Evolutionary conservation across 2,113 vertebrate species (phyloP).

Genomic region (Centrocercus urophasianus): DNA sequence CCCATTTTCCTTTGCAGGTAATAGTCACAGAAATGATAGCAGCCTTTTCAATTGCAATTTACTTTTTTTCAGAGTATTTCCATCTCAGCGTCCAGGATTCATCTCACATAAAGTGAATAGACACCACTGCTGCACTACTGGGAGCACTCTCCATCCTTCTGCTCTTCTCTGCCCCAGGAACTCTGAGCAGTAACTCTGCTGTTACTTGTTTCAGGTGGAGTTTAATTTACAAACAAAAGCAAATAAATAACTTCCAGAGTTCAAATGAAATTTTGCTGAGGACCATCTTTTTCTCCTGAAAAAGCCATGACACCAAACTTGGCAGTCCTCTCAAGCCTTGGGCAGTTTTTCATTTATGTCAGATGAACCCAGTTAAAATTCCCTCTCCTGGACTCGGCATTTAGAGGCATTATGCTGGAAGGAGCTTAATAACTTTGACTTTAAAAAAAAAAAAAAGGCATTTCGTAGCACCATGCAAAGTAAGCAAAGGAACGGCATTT

Average conservation of each 20-base stretch:
- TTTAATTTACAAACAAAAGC: neutral
- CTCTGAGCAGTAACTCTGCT: neutral
- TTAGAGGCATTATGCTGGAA: slow-evolving; percentile 57
- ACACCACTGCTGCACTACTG: neutral
- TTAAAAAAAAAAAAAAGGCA: neutral
- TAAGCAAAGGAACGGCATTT: slow-evolving; percentile 42
- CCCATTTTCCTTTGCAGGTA: neutral
- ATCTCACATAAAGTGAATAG: neutral
- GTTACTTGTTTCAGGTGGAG: neutral
- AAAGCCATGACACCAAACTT: slow-evolving; percentile 53
- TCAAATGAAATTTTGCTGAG: slow-evolving; percentile 42
- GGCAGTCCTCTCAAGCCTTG: slow-evolving; percentile 36
- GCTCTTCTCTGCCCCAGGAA: neutral
- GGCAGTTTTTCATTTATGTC: slow-evolving; percentile 67
- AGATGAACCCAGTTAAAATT: slow-evolving; percentile 69
- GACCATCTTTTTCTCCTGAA: neutral
- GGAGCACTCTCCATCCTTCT: neutral
- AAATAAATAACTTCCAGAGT: slow-evolving; percentile 22
- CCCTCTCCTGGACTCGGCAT: slow-evolving; percentile 47
- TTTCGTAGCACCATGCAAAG: neutral
- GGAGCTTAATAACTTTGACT: slow-evolving; percentile 52
- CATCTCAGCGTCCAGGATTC: neutral
- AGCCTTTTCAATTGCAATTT: neutral
- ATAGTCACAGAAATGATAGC: neutral
- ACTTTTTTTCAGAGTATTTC: neutral